phyloP scores from a whole-genome alignment of 2,888 invertebrate species.

The Polyommatus icarus region DNA sequence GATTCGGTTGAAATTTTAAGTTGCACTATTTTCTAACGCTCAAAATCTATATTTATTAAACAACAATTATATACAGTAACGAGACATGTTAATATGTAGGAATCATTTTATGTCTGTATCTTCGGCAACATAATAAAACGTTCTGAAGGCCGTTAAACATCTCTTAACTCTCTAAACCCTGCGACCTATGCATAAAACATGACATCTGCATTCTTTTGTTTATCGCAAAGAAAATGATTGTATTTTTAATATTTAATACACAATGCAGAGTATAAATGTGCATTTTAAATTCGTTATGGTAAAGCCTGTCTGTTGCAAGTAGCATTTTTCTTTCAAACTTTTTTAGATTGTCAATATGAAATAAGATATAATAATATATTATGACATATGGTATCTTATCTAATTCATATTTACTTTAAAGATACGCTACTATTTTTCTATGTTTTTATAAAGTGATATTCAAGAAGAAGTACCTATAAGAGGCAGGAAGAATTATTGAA shows the following conservation, averaged over 20 bases:
- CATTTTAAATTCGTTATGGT: background rate
- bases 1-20: too few species aligned
- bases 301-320: background rate
- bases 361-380: background rate
- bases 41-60: background rate
- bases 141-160: background rate
- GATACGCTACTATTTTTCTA: too few species aligned
- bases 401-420: too few species aligned
- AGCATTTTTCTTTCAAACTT: background rate
- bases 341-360: background rate
- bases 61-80: background rate
- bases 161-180: background rate
- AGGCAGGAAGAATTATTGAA: background rate
- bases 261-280: background rate
- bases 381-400: too few species aligned
- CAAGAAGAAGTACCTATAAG: background rate
- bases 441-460: too few species aligned
- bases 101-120: background rate
- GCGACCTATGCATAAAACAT: constrained; percentile 11
- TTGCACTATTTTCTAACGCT: too few species aligned
- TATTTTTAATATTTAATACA: background rate
- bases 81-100: background rate
- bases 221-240: background rate
- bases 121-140: background rate
- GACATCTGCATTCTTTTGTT: background rate